Percentiles rank a stretch among this genome's conserved stretches.
Conservation (phyloP, 2,888 invertebrate species). For the Chironomus riparius region DNA sequence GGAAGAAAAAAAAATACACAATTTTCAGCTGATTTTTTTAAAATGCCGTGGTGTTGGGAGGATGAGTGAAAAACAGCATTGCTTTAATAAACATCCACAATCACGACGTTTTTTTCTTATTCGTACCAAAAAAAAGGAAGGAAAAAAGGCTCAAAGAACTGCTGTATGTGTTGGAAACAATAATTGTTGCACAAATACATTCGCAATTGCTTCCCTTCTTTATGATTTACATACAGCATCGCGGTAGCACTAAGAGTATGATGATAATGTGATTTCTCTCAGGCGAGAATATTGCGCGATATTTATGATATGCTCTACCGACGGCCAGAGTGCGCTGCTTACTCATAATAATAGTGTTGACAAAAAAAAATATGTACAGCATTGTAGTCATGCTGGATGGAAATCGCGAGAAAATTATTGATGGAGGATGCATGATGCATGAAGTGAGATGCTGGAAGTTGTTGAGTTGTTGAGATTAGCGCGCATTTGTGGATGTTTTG, state of each 20-base stretch:
- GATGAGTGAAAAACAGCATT: not conserved
- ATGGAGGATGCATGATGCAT: no score
- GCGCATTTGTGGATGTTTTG: not conserved
- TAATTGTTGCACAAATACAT: no score
- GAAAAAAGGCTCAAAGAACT: not conserved
- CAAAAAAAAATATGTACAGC: no score
- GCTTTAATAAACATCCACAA: no score
- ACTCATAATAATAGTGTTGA: no score
- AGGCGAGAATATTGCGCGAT: not conserved
- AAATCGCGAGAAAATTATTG: no score
- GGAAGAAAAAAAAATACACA: no score
- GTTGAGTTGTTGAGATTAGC: no score
- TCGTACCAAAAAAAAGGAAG: not conserved
- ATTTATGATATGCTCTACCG: not conserved
- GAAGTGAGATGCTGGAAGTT: no score
- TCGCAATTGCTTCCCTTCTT: not conserved
- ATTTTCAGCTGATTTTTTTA: conserved; percentile 22
- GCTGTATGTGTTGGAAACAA: not conserved
- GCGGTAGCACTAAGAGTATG: not conserved
- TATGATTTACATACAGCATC: not conserved
- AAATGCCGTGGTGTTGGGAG: conserved; percentile 3
- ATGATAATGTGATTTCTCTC: not conserved
- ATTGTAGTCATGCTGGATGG: no score
- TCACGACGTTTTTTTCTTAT: not conserved
- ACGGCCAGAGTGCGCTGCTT: conserved; percentile 17